Evolutionary conservation across 1,140 invertebrate species (phyloP).

Genomic region (Leptestheria dahalacensis): DNA sequence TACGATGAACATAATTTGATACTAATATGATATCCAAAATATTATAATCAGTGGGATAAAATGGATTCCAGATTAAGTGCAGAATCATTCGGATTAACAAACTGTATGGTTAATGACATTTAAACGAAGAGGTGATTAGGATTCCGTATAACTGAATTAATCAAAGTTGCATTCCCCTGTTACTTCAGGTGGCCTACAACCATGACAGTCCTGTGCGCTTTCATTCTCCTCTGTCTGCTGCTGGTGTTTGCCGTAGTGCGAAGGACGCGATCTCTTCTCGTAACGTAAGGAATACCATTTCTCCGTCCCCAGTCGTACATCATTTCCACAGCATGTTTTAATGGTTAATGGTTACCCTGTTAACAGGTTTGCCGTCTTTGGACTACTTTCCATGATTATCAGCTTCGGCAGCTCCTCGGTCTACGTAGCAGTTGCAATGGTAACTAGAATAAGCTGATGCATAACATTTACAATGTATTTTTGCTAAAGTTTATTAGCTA

Average conservation of each 20-base stretch:
- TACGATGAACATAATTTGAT: no score
- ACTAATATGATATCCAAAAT: no score
- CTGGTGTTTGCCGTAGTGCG: conserved; percentile 64
- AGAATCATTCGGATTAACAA: no score
- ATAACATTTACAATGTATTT: background rate
- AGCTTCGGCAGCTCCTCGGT: conserved; percentile 74
- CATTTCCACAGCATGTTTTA: conserved; percentile 5
- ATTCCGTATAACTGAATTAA: no score
- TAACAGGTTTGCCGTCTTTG: conserved; percentile 61
- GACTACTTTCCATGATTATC: conserved; percentile 72
- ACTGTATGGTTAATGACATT: no score
- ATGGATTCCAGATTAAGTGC: no score
- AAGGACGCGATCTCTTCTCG: conserved; percentile 64
- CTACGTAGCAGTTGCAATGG: conserved; percentile 59
- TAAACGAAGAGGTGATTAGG: no score
- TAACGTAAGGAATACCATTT: conserved; percentile 43
- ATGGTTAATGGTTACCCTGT: conserved; percentile 21
- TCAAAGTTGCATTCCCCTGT: no score
- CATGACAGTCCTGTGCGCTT: conserved; percentile 54
- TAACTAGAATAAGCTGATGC: no score
- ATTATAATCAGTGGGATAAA: no score
- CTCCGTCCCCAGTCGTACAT: background rate
- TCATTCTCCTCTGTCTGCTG: conserved; percentile 62
- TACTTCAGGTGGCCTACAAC: conserved; percentile 59
- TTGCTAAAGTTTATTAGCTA: no score